Percentiles rank a stretch among this genome's conserved stretches.
These are phyloP conservation scores for Uria aalge DNA, from an alignment of 2,113 vertebrate species.

Conservation along the genomic window DNA sequence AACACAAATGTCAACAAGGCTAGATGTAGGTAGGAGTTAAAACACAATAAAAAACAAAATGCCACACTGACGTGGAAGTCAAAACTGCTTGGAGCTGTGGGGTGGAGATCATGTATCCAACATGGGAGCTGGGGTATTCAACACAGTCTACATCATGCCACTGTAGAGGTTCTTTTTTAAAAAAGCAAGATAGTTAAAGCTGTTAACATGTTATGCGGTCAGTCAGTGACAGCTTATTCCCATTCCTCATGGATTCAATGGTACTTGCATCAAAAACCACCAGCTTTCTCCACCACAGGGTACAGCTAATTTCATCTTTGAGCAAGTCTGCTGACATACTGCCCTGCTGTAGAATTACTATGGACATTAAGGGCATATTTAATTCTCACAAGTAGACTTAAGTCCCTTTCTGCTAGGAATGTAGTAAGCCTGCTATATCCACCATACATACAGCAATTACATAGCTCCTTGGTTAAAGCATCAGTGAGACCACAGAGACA, in stretches of 20 bases:
- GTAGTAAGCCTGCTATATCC: background rate
- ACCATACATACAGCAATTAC: background rate
- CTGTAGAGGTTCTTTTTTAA: background rate
- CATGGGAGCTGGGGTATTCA: background rate
- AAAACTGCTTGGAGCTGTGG: background rate
- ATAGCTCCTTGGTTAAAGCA: background rate
- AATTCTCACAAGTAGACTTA: background rate
- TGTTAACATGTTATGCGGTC: background rate
- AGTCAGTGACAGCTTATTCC: background rate
- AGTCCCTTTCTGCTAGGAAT: background rate
- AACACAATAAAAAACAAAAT: background rate
- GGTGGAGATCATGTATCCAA: background rate
- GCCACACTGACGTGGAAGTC: background rate
- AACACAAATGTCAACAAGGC: conserved; percentile 16
- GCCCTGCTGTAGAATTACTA: background rate
- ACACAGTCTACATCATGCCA: background rate
- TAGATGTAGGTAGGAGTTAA: background rate
- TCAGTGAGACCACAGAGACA: background rate
- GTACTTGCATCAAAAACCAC: background rate
- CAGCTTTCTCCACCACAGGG: background rate
- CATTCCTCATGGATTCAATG: background rate
- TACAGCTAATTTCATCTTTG: background rate
- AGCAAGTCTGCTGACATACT: background rate
- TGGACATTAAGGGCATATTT: background rate
- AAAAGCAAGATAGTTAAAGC: background rate